Conservation (phyloP, 2,888 invertebrate species). For the Eristalis intricaria region DNA sequence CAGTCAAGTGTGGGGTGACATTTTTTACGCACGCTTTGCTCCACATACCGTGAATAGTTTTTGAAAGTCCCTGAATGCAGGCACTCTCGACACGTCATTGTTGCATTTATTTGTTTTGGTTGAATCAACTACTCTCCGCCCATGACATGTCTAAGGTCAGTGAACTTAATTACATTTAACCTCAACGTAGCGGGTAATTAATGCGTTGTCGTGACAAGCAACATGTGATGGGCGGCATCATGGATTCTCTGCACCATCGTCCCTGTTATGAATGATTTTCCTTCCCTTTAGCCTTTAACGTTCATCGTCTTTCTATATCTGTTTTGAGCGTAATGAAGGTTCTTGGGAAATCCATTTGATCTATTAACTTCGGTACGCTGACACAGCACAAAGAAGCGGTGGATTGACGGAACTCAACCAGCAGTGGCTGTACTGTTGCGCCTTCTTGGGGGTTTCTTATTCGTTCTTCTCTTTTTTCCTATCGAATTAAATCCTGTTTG, state of each 20-base stretch:
- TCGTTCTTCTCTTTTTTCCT: slow-evolving; percentile 1
- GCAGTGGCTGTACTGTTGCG: background rate
- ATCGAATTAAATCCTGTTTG: slow-evolving; percentile 39
- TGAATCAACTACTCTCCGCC: background rate
- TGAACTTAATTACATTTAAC: slow-evolving; percentile 41
- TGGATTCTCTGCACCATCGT: slow-evolving; percentile 6
- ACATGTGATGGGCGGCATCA: slow-evolving; percentile 29
- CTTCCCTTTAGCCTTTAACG: background rate
- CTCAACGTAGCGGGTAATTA: slow-evolving; percentile 35
- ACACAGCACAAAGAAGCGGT: slow-evolving; percentile 20
- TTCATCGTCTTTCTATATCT: slow-evolving; percentile 12
- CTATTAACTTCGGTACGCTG: slow-evolving; percentile 49
- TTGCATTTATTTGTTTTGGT: background rate
- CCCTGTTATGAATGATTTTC: background rate
- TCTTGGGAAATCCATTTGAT: slow-evolving; percentile 50
- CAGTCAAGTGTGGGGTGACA: background rate
- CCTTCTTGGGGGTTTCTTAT: background rate
- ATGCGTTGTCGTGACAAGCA: slow-evolving; percentile 36
- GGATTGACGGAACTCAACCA: too few species aligned
- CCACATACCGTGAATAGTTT: slow-evolving; percentile 4
- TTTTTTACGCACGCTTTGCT: slow-evolving; percentile 5
- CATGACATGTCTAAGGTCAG: too few species aligned
- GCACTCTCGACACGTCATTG: background rate
- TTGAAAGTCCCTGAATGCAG: background rate
- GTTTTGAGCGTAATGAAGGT: slow-evolving; percentile 35